phyloP scores from a whole-genome alignment of 37 sponge, comb jelly and placozoan genomes.

The Crambe crambe region DNA sequence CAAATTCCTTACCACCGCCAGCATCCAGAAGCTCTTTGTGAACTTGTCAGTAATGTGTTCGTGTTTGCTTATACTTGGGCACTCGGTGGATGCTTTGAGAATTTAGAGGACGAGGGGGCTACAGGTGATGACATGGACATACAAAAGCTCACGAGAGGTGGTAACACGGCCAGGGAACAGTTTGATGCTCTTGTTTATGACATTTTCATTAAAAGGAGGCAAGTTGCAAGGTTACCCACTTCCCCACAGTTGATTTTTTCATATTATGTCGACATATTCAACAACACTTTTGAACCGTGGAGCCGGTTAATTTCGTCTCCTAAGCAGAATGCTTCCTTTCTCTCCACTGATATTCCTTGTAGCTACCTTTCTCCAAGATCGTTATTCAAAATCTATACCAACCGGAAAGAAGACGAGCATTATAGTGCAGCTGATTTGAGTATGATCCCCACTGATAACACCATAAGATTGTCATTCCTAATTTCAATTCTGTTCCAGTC shows the following conservation, averaged over 20 bases:
- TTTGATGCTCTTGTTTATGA: constrained; percentile 78
- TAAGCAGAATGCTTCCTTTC: constrained; percentile 6
- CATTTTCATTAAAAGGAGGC: constrained; percentile 38
- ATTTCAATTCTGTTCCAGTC: constrained; percentile 35
- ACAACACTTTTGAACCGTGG: constrained; percentile 63
- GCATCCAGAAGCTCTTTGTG: constrained; percentile 1
- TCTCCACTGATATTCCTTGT: not conserved
- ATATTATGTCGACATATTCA: constrained; percentile 74
- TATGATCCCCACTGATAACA: constrained; percentile 60
- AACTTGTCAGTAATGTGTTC: constrained; percentile 48
- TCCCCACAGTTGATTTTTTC: constrained; percentile 63
- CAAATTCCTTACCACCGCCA: not conserved
- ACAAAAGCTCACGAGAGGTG: constrained; percentile 31
- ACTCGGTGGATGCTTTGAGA: constrained; percentile 70
- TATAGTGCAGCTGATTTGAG: not conserved
- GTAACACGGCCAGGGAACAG: constrained; percentile 32
- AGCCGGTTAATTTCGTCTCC: constrained; percentile 38
- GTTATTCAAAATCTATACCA: not conserved
- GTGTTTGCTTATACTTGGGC: constrained; percentile 73
- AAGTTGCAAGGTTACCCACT: constrained; percentile 41
- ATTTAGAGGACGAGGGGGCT: constrained; percentile 1
- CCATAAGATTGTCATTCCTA: constrained; percentile 41
- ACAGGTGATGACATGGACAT: not conserved
- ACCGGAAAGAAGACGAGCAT: not conserved
- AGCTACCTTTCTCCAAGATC: not conserved